A percentile compares a stretch with the other conserved stretches of the same genome.
Evolutionary conservation across 2,888 invertebrate genomes (phyloP).

Genomic region (Allophyes oxyacanthae): DNA sequence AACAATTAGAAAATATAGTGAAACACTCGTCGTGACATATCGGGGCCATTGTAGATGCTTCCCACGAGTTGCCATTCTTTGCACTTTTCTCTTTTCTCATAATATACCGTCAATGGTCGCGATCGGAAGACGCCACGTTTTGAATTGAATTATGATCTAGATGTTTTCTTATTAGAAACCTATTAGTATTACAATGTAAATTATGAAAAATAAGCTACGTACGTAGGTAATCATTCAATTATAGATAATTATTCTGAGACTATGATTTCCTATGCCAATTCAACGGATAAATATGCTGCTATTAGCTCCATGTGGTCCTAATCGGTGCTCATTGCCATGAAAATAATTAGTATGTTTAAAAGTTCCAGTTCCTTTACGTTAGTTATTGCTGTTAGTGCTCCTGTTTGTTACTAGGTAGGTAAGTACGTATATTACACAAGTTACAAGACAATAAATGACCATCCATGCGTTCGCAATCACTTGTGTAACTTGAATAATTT

Average conservation of each 20-base stretch:
- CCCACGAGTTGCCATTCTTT: constrained; percentile 85
- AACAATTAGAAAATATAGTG: constrained; percentile 84
- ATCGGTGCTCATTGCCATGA: constrained; percentile 29
- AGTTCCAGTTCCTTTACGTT: not conserved
- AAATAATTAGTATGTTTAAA: constrained; percentile 17
- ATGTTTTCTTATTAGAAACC: constrained; percentile 58
- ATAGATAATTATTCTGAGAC: constrained; percentile 3
- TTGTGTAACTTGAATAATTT: constrained; percentile 45
- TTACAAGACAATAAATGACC: constrained; percentile 17
- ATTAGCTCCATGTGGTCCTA: not conserved
- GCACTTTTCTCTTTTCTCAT: constrained; percentile 88
- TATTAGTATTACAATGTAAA: constrained; percentile 25
- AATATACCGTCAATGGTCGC: constrained; percentile 74
- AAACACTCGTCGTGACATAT: constrained; percentile 81
- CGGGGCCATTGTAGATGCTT: constrained; percentile 77
- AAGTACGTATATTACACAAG: constrained; percentile 3
- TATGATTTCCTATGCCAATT: constrained; percentile 1
- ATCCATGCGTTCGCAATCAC: constrained; percentile 13
- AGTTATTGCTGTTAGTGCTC: constrained; percentile 1
- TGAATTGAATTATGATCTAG: constrained; percentile 68
- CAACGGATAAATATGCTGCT: not conserved
- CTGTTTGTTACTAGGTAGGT: not conserved
- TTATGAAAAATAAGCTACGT: constrained; percentile 16
- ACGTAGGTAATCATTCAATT: constrained; percentile 25
- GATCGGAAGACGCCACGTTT: constrained; percentile 76